Evolutionary conservation across 2,113 vertebrate species (phyloP).

Genomic region (Pelobates fuscus): DNA sequence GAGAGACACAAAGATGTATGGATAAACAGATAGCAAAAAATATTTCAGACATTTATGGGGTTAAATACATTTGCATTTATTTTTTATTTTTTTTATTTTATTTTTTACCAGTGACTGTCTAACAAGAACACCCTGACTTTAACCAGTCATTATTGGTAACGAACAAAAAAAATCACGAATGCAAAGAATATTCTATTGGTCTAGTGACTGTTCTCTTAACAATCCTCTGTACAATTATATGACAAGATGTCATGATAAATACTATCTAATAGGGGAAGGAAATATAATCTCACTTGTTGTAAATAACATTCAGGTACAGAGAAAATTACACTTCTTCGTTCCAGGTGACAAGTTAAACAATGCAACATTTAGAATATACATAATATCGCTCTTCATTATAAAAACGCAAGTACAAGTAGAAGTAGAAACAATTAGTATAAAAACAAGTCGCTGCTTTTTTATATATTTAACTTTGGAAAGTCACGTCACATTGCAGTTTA

Average conservation of each 20-base stretch:
- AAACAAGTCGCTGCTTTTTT: background rate
- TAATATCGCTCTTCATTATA: constrained; percentile 5
- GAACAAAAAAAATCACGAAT: constrained; percentile 22
- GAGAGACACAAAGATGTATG: no score
- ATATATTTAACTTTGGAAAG: no score
- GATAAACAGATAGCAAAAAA: no score
- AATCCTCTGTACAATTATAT: constrained; percentile 35
- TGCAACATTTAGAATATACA: constrained; percentile 11
- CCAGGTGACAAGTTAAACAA: constrained; percentile 60
- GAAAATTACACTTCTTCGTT: constrained; percentile 62
- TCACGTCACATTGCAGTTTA: no score
- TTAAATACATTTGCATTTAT: no score
- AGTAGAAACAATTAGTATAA: constrained; percentile 14
- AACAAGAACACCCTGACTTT: background rate
- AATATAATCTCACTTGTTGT: constrained; percentile 2
- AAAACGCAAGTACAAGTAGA: constrained; percentile 1
- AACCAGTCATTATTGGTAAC: constrained; percentile 21
- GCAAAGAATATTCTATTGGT: background rate
- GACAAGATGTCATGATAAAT: constrained; percentile 23
- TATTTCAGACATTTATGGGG: no score
- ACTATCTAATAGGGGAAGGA: constrained; percentile 39
- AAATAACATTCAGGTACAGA: constrained; percentile 48
- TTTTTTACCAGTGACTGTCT: background rate
- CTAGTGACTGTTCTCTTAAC: constrained; percentile 41
- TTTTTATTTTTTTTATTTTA: no score